phyloP scores from a whole-genome alignment of 2,797 vertebrate genomes.

The Cuniculus paca region DNA sequence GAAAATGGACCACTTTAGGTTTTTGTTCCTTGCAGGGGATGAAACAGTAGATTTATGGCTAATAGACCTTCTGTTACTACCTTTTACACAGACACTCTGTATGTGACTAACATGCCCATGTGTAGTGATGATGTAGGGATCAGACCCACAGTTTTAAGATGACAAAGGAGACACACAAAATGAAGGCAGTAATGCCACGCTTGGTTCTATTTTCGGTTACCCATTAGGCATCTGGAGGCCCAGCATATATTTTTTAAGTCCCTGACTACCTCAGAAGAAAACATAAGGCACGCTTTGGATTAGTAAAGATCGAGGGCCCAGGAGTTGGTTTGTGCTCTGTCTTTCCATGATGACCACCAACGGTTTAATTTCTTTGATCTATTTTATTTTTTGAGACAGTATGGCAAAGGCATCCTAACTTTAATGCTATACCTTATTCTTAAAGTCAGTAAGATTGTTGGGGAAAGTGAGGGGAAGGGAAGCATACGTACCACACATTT shows the following conservation, averaged over 20 bases:
- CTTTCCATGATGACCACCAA: not conserved
- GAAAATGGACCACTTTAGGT: not conserved
- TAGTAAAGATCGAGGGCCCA: not conserved
- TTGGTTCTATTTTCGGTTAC: not conserved
- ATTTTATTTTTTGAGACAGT: not conserved
- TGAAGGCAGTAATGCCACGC: not conserved
- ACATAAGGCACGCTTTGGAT: not conserved
- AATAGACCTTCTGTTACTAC: not conserved
- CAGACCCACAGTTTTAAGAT: not conserved
- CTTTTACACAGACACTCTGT: not conserved
- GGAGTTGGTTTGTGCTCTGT: not conserved
- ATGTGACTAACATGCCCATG: not conserved
- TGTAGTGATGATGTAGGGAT: not conserved
- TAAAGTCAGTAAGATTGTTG: not conserved
- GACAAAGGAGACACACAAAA: not conserved
- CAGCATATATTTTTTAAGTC: not conserved
- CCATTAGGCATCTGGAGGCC: not conserved
- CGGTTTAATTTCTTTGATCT: not conserved
- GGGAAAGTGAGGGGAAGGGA: not conserved
- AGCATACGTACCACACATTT: not conserved
- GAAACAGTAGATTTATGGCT: not conserved
- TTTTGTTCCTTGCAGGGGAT: not conserved
- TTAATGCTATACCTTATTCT: not conserved
- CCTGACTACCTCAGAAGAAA: not conserved
- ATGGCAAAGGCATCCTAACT: not conserved